Evolutionary conservation across 2,888 invertebrate species (phyloP).

Genomic region (Brachynemurus nebulosus): DNA sequence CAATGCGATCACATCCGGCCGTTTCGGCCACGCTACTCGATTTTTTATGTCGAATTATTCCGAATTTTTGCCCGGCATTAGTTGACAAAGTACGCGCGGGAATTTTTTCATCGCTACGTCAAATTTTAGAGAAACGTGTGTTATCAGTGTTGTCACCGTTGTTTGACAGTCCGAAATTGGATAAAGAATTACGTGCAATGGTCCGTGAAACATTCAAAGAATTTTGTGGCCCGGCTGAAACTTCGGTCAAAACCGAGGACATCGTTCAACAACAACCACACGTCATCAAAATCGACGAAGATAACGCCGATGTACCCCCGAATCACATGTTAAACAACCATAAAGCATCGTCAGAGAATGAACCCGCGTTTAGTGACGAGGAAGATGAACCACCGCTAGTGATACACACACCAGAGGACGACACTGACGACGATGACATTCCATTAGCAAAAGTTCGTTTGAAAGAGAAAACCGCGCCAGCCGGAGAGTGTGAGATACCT

Average conservation of each 20-base stretch:
- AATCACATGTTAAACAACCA: slow-evolving; percentile 30
- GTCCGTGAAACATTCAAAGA: slow-evolving; percentile 86
- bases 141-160: slow-evolving; percentile 71
- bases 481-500: slow-evolving; percentile 30
- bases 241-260: slow-evolving; percentile 37
- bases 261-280: slow-evolving; percentile 16
- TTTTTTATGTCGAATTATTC: slow-evolving; percentile 83
- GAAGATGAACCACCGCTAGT: slow-evolving; percentile 49
- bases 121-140: slow-evolving; percentile 86
- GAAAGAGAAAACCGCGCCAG: slow-evolving; percentile 34
- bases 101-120: slow-evolving; percentile 67
- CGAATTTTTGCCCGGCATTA: slow-evolving; percentile 69
- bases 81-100: slow-evolving; percentile 67
- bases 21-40: slow-evolving; percentile 82
- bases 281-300: slow-evolving; percentile 23
- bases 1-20: slow-evolving; percentile 80
- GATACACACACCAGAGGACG: slow-evolving; percentile 38
- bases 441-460: slow-evolving; percentile 63
- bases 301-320: slow-evolving; percentile 16
- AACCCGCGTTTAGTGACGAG: slow-evolving; percentile 75
- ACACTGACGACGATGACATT: slow-evolving; percentile 61
- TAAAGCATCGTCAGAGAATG: slow-evolving; percentile 39
- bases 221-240: slow-evolving; percentile 53
- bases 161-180: slow-evolving; percentile 78
- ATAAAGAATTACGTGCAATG: slow-evolving; percentile 67